phyloP scores from a whole-genome alignment of 2,113 vertebrate genomes.

The Pristiophorus japonicus region DNA sequence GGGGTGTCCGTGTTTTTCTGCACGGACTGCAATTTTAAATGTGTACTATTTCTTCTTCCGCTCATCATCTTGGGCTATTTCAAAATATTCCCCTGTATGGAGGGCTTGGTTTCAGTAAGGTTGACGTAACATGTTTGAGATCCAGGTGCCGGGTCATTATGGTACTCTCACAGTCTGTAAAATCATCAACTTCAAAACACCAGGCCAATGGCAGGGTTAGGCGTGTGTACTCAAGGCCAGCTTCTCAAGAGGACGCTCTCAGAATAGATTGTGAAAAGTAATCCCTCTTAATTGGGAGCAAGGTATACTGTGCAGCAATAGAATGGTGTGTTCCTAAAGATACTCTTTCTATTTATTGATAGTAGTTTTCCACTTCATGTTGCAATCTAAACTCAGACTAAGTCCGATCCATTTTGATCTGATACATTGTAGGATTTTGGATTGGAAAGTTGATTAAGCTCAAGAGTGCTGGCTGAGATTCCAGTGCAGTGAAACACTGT shows the following conservation, averaged over 20 bases:
- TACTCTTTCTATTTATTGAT: not conserved
- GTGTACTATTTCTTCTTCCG: not conserved
- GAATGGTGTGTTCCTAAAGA: not conserved
- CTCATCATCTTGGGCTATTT: constrained; percentile 7
- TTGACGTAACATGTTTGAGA: not conserved
- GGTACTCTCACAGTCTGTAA: not conserved
- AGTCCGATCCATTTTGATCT: not conserved
- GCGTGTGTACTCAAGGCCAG: not conserved
- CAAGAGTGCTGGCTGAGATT: not conserved
- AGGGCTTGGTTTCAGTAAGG: not conserved
- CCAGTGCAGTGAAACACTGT: not conserved
- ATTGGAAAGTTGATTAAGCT: not conserved
- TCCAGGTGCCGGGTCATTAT: not conserved
- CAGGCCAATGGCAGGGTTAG: not conserved
- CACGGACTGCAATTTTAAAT: not conserved
- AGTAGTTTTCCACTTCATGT: not conserved
- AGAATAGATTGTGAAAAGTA: not conserved
- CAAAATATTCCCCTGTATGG: not conserved
- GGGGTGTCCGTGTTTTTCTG: not conserved
- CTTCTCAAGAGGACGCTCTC: not conserved
- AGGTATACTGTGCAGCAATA: not conserved
- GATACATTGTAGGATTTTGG: not conserved
- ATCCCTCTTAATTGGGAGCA: not conserved
- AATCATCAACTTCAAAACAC: constrained; percentile 14
- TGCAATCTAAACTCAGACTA: not conserved